Evolutionary conservation across 2,113 vertebrate genomes (phyloP).

Genomic region (Eptesicus fuscus): DNA sequence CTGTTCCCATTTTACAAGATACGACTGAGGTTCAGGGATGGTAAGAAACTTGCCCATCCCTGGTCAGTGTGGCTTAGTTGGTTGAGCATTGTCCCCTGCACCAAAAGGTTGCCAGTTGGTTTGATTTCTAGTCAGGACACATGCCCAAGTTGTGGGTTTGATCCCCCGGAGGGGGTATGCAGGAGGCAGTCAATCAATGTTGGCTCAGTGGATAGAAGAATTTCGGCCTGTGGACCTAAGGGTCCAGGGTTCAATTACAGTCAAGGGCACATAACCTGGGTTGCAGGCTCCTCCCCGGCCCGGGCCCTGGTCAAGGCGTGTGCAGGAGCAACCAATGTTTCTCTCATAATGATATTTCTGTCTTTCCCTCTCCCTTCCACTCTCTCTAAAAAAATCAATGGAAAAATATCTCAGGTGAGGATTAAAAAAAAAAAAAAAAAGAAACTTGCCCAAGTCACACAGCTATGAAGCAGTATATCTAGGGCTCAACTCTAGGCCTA

Average conservation of each 20-base stretch:
- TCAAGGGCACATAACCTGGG: neutral
- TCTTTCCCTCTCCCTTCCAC: neutral
- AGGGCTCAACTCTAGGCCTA: neutral
- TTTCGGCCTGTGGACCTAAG: neutral
- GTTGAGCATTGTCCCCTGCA: neutral
- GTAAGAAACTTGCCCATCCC: neutral
- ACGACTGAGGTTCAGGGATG: neutral
- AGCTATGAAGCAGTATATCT: neutral
- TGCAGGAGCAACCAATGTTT: neutral
- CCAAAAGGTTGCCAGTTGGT: neutral
- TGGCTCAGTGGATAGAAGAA: neutral
- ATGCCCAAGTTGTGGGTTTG: neutral
- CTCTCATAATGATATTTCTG: neutral
- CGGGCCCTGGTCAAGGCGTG: accelerated
- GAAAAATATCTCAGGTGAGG: neutral
- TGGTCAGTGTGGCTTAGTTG: neutral
- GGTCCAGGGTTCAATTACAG: neutral
- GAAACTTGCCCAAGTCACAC: neutral
- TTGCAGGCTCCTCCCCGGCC: neutral
- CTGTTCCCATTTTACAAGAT: neutral
- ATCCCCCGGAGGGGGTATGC: too few relatives aligned
- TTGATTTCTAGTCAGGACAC: neutral
- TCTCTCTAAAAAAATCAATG: neutral
- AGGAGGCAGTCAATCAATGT: too few relatives aligned
- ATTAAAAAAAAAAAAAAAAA: neutral